phyloP scores from a whole-genome alignment of 2,113 vertebrate species.

The Lepus americanus region DNA sequence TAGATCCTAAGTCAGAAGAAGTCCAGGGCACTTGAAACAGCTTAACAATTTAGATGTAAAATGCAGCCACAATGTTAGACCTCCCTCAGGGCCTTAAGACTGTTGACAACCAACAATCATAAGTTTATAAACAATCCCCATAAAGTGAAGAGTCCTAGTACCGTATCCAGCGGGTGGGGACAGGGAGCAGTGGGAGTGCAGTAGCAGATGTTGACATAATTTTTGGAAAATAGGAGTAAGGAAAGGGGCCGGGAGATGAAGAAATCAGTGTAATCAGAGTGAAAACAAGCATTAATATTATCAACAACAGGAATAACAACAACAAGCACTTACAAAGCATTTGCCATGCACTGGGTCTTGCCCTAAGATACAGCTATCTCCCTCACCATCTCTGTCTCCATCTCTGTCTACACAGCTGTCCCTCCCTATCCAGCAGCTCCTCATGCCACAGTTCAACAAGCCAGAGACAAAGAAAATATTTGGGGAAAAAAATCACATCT shows the following conservation, averaged over 20 bases:
- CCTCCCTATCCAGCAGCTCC: neutral
- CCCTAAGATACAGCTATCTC: neutral
- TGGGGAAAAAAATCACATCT: neutral
- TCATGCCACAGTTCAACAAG: neutral
- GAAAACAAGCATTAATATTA: conserved; percentile 10
- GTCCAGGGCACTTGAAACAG: conserved; percentile 64
- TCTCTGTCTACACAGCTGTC: neutral
- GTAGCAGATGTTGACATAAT: conserved; percentile 49
- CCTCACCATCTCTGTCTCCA: neutral
- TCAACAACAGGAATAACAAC: neutral
- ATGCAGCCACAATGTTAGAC: conserved; percentile 15
- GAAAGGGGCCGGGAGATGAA: neutral
- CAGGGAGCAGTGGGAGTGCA: neutral
- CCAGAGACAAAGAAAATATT: no score
- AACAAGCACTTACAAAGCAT: neutral
- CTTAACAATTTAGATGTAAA: conserved; percentile 49
- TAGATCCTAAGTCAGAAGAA: neutral
- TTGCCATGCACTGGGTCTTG: neutral
- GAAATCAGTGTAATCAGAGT: neutral
- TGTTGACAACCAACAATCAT: conserved; percentile 51
- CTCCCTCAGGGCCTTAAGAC: conserved; percentile 64
- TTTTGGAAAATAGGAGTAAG: conserved; percentile 44
- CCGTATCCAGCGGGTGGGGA: neutral
- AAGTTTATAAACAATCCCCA: conserved; percentile 76
- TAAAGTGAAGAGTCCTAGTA: neutral